These are phyloP conservation scores for Caenorhabditis latens DNA, from an alignment of 1,140 invertebrate species.

Conservation along the genomic window DNA sequence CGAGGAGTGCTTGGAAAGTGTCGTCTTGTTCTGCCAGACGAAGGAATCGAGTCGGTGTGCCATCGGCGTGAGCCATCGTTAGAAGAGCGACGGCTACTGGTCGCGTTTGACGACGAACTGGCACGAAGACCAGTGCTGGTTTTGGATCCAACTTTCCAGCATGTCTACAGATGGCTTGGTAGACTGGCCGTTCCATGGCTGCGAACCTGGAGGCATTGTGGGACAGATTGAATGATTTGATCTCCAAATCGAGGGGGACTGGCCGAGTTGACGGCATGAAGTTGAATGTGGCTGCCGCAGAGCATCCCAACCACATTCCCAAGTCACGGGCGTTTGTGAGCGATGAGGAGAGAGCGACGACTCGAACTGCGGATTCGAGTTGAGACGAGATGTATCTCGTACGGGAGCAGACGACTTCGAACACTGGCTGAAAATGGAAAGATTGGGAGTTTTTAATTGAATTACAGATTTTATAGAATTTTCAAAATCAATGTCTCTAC, in stretches of 20 bases:
- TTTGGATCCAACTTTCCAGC: conserved; percentile 84
- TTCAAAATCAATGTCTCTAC: too few species aligned
- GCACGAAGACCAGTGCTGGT: conserved; percentile 91
- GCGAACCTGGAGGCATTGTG: conserved; percentile 94
- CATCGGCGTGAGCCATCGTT: conserved; percentile 86
- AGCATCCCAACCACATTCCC: conserved; percentile 95
- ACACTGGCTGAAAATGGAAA: conserved; percentile 82
- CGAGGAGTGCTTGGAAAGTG: conserved; percentile 87
- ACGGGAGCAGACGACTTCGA: conserved; percentile 96
- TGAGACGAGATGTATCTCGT: conserved; percentile 98
- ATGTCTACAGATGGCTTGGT: conserved; percentile 84
- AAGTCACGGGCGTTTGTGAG: conserved; percentile 95
- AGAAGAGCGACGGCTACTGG: conserved; percentile 94
- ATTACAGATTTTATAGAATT: too few species aligned
- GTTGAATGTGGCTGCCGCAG: conserved; percentile 92
- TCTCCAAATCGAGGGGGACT: conserved; percentile 92
- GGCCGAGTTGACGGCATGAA: conserved; percentile 98
- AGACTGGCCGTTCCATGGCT: conserved; percentile 97
- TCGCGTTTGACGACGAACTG: conserved; percentile 91
- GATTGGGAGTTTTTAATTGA: neutral
- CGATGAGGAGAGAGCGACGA: conserved; percentile 93
- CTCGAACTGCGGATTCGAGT: conserved; percentile 89
- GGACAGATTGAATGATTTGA: conserved; percentile 96
- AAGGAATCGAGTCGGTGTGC: conserved; percentile 87
- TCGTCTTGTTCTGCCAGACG: conserved; percentile 85